phyloP scores from a whole-genome alignment of 2,888 invertebrate species.

The Ochlodes sylvanus region DNA sequence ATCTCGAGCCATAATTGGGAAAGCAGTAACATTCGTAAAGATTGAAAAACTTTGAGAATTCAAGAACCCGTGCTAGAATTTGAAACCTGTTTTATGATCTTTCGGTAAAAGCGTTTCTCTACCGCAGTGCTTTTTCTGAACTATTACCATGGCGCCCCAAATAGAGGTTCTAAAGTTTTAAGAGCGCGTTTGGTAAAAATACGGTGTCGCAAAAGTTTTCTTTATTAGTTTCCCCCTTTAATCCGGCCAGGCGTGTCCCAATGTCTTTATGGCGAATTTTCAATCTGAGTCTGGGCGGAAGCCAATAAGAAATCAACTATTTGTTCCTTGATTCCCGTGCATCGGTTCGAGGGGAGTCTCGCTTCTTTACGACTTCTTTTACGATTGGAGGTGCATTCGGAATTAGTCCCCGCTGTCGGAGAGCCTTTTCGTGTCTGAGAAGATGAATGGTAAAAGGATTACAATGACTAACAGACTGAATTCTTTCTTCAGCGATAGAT shows the following conservation, averaged over 20 bases:
- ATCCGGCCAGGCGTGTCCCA: constrained; percentile 82
- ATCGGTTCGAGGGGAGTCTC: constrained; percentile 77
- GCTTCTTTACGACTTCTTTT: constrained; percentile 84
- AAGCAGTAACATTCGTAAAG: constrained; percentile 41
- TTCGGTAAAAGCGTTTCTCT: constrained; percentile 58
- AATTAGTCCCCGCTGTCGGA: constrained; percentile 78
- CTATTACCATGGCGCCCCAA: constrained; percentile 73
- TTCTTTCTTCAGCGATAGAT: constrained; percentile 49
- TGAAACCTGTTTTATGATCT: constrained; percentile 60
- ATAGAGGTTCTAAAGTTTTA: constrained; percentile 78
- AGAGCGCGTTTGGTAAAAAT: constrained; percentile 81
- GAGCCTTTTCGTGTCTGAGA: constrained; percentile 81
- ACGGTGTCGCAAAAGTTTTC: constrained; percentile 84
- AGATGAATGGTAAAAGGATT: constrained; percentile 82
- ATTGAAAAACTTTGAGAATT: constrained; percentile 66
- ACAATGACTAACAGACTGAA: constrained; percentile 68
- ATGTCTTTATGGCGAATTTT: constrained; percentile 85
- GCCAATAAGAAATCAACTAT: constrained; percentile 85
- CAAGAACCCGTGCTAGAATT: constrained; percentile 56
- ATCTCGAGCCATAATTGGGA: neutral
- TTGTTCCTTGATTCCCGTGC: constrained; percentile 81
- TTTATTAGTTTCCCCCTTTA: constrained; percentile 84
- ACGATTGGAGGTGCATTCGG: constrained; percentile 84
- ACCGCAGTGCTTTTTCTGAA: constrained; percentile 66
- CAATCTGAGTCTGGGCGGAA: constrained; percentile 82